Evolutionary conservation across 2,888 invertebrate genomes (phyloP), one percentile per base, ranked within the genome.

Genomic region (Vanessa cardui): DNA sequence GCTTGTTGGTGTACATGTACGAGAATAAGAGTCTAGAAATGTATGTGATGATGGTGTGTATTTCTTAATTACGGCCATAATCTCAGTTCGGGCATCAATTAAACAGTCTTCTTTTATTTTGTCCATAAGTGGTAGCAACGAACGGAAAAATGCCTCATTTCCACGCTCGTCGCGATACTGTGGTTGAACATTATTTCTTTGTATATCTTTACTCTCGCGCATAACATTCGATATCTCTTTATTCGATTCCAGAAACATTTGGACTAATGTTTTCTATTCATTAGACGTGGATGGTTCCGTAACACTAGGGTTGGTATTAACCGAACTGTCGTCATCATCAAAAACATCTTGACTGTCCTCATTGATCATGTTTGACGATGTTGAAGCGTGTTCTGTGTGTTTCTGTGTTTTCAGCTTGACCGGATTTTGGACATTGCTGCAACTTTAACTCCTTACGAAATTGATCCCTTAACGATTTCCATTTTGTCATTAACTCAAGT

Each of bases 291-390:
- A 73, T 73, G 71, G 72, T 74, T 74, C 69, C 65, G 71, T 74
- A 67, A 70, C 70, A 72, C 68, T 71, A 31, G 66, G 69, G 69
- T 20, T 62, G 68, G 72, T 60, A 60, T 69, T 74, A 74, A 73
- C 72, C 72, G 73, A 72, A 73, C 72, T 73, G 73, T 74, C 72
- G 70, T 60, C 60, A 65, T 72, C 72, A 66, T 74, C 72, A 73
- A 73, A 75, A 72, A 75, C 68, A 74, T 75, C 72, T 74, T 72
- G 72, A 74, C 74, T 75, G 69, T 73, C 69, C 70, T 75, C 72
- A 73, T 75, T 73, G 69, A 72, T 44, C 74, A 75, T 72, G 72
- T 75, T 75, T 73, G 73, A 71, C 72, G 72, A 74, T 74, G 73
- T 75, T 73, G 72, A 74, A 70, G 72, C 73, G 74, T 72, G 72